Evolutionary conservation across 2,888 invertebrate species (phyloP).

Genomic region (Drymonia ruficornis): DNA sequence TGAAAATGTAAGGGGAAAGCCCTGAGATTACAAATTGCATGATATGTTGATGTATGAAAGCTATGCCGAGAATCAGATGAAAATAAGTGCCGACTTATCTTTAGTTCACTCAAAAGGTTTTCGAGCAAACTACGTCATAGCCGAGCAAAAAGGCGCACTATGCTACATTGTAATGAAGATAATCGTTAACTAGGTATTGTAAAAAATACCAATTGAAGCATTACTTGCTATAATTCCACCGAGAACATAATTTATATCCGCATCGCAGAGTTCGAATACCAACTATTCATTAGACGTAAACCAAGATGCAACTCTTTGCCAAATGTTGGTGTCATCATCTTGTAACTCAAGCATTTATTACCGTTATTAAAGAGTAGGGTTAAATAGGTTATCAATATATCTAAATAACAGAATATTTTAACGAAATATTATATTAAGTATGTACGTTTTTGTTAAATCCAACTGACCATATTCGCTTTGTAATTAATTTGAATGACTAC

Average conservation of each 20-base stretch:
- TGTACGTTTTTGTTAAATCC: too few relatives aligned
- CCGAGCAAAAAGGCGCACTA: too few relatives aligned
- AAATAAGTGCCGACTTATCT: too few relatives aligned
- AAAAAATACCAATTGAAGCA: too few relatives aligned
- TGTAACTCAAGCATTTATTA: not conserved
- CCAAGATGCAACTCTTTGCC: not conserved
- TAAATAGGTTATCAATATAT: constrained; percentile 31
- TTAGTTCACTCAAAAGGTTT: too few relatives aligned
- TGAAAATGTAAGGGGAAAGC: too few relatives aligned
- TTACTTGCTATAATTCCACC: too few relatives aligned
- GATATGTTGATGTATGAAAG: too few relatives aligned
- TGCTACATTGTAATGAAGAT: not conserved
- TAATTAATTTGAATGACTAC: not conserved
- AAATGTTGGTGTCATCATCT: too few relatives aligned
- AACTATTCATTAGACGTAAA: not conserved
- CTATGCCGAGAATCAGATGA: too few relatives aligned
- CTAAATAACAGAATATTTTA: constrained; percentile 9
- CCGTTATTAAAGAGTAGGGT: constrained; percentile 24
- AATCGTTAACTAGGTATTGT: not conserved
- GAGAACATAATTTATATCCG: not conserved
- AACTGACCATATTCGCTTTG: not conserved
- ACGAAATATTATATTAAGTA: not conserved
- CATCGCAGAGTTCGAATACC: not conserved
- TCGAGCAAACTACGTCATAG: too few relatives aligned
- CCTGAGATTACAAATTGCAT: too few relatives aligned